Conservation (phyloP, 2,888 invertebrate genomes). For the Sarcophaga variegata region DNA sequence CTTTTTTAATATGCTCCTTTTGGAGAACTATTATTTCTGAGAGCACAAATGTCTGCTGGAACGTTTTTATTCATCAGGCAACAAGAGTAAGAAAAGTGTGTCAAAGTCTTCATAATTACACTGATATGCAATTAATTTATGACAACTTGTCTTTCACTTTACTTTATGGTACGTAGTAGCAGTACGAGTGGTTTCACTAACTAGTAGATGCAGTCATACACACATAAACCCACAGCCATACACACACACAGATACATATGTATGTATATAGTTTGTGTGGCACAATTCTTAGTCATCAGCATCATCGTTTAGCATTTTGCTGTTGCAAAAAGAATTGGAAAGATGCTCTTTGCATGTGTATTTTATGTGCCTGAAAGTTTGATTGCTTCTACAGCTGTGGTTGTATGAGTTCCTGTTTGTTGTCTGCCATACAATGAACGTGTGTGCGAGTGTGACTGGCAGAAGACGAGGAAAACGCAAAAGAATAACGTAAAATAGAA, state of each 20-base stretch:
- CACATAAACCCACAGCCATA: neutral
- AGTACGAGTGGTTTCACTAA: slow-evolving; percentile 19
- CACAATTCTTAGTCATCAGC: neutral
- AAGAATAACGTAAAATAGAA: slow-evolving; percentile 29
- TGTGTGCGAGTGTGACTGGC: neutral
- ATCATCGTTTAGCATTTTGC: slow-evolving; percentile 24
- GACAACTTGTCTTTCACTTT: slow-evolving; percentile 74
- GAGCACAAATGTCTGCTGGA: neutral
- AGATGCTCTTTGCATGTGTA: slow-evolving; percentile 39
- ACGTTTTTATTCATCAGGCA: slow-evolving; percentile 39
- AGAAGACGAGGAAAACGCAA: neutral
- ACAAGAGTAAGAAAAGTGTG: slow-evolving; percentile 47
- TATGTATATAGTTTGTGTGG: neutral
- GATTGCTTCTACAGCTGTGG: slow-evolving; percentile 13
- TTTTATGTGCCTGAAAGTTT: slow-evolving; percentile 37
- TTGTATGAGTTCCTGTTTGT: neutral
- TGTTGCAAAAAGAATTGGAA: neutral
- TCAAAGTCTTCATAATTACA: slow-evolving; percentile 77
- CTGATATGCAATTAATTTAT: slow-evolving; percentile 79
- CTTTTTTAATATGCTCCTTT: neutral
- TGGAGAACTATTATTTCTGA: slow-evolving; percentile 14
- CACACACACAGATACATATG: neutral
- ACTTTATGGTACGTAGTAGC: neutral
- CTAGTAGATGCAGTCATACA: neutral
- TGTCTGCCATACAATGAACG: neutral